Evolutionary conservation across 2,797 vertebrate genomes (phyloP), one percentile per base, ranked within the genome.

Genomic region (Brachymystax lenok): DNA sequence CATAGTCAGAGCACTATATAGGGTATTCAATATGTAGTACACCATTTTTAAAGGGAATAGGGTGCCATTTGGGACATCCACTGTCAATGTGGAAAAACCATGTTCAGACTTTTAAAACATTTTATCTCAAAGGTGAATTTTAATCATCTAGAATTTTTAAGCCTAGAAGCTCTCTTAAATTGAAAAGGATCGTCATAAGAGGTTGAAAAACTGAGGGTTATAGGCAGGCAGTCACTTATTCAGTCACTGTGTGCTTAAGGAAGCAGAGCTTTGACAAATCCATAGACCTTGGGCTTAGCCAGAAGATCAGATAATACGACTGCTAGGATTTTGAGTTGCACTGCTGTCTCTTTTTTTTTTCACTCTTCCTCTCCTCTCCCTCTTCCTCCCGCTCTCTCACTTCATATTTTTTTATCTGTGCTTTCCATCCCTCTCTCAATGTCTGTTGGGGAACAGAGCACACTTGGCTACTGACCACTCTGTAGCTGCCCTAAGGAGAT

Each of bases 361-460:
- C 56, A 7, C 72, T 73, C 54, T 61, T 73, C n/a, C 28, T 73
- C 51, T 72, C 54, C 24, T 59, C 51, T 73, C 4, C 27, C 27
- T 52, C 27, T 30, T 54, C 3, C 40, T 46, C 10, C 40, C 10
- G 8, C 40, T 12, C 54, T 73, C 56, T 63, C 10, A 61, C 30
- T 61, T 16, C 33, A 35, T 61, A 16, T 40, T 61, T 4, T 63
- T 59, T 3, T 14, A 40, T 46, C 54, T 85, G 82, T 83, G 84
- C 80, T 88, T 87, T 88, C 78, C 74, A 69, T 68, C 77, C 81
- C 73, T 86, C 83, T 78, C 78, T 85, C 79, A 84, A 86, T 92
- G 88, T 83, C 82, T 84, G 93, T 88, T 90, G 88, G 89, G 80
- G 79, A 90, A 85, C 89, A 95, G 94, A 94, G 93, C 93, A 85